Evolutionary conservation across 2,888 invertebrate genomes (phyloP).

Genomic region (Eugnorisma glareosa): DNA sequence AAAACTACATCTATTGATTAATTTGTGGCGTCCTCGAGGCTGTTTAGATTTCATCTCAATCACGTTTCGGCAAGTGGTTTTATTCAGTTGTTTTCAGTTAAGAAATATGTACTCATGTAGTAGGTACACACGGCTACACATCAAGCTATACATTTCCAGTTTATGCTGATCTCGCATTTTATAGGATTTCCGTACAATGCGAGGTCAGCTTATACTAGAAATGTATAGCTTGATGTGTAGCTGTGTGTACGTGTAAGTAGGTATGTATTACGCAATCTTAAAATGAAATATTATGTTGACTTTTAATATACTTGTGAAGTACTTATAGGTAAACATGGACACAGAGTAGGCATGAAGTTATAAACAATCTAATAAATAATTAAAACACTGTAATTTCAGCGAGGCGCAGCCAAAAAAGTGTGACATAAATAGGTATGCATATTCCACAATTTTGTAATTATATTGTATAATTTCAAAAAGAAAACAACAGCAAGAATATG

Average conservation of each 20-base stretch:
- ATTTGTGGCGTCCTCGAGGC: slow-evolving; percentile 39
- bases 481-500: background rate
- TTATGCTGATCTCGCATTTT: too few relatives aligned
- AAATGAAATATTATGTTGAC: slow-evolving; percentile 22
- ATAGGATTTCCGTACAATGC: too few relatives aligned
- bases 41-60: slow-evolving; percentile 49
- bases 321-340: background rate
- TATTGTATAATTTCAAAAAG: background rate
- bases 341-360: slow-evolving; percentile 10
- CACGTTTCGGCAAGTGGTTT: slow-evolving; percentile 35
- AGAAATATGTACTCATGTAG: background rate
- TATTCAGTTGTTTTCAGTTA: slow-evolving; percentile 47
- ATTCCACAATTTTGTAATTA: background rate
- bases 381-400: background rate
- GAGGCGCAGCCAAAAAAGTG: background rate
- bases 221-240: too few relatives aligned
- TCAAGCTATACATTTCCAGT: too few relatives aligned
- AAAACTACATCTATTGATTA: slow-evolving; percentile 47
- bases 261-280: slow-evolving; percentile 33
- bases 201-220: too few relatives aligned
- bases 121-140: too few relatives aligned
- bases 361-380: slow-evolving; percentile 1
- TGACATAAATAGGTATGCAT: background rate
- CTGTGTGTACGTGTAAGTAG: background rate
- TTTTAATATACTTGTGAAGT: slow-evolving; percentile 29